These are phyloP conservation scores for Sebastes trivittatus DNA, from an alignment of 2,797 vertebrate genomes.

Conservation along the genomic window DNA sequence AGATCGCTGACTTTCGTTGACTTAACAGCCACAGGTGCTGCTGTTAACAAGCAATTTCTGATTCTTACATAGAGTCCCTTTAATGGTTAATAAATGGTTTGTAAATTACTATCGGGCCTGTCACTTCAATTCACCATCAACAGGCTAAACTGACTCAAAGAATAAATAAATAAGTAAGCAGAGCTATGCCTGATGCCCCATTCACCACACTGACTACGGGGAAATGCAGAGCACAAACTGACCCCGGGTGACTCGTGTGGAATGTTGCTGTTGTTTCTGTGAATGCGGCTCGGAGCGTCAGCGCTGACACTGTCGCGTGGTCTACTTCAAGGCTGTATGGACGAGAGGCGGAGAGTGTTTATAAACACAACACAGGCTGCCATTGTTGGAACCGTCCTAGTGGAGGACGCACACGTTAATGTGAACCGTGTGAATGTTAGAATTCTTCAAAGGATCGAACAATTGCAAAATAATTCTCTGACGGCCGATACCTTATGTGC, in stretches of 20 bases:
- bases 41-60: too few relatives aligned
- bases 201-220: background rate
- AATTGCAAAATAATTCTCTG: background rate
- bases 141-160: background rate
- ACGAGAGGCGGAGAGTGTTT: background rate
- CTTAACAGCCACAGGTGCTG: accelerated
- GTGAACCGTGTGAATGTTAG: background rate
- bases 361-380: conserved; percentile 26
- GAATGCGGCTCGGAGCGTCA: conserved; percentile 52
- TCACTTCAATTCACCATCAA: background rate
- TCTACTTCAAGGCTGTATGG: background rate
- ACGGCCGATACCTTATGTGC: background rate
- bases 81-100: too few relatives aligned
- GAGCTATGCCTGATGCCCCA: background rate
- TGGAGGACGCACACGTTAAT: background rate
- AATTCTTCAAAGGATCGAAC: background rate
- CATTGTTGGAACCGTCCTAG: conserved; percentile 34
- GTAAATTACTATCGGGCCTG: background rate
- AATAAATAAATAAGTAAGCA: conserved; percentile 24
- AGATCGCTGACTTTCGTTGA: too few relatives aligned
- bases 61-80: too few relatives aligned
- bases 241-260: conserved; percentile 29
- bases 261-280: conserved; percentile 34
- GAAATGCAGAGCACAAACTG: background rate
- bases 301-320: conserved; percentile 32